Evolutionary conservation across 2,113 vertebrate species (phyloP).

Genomic region (Calidris pygmaea): DNA sequence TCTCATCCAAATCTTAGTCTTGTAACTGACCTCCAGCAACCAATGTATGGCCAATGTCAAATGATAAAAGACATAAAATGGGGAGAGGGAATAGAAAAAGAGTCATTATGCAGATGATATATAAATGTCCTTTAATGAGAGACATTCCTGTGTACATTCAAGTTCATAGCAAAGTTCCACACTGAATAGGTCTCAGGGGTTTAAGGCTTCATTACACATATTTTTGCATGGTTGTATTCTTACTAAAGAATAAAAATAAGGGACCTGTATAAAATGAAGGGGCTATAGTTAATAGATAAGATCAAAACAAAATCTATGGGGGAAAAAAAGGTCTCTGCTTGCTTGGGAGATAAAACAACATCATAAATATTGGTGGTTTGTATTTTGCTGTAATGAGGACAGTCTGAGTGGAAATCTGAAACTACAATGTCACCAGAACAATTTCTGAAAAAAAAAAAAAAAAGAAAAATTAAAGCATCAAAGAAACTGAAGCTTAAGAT

Average conservation of each 20-base stretch:
- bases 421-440: neutral
- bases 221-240: neutral
- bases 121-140: constrained; percentile 24
- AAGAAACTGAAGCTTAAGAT: neutral
- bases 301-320: constrained; percentile 2
- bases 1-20: constrained; percentile 16
- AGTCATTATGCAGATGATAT: constrained; percentile 31
- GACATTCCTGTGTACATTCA: constrained; percentile 17
- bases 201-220: neutral
- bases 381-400: neutral
- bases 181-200: neutral
- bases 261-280: neutral
- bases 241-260: neutral
- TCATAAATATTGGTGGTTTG: neutral
- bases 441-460: neutral
- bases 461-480: neutral
- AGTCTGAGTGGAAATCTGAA: neutral
- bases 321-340: neutral
- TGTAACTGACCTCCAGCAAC: neutral
- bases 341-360: neutral
- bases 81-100: neutral
- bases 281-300: constrained; percentile 1
- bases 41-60: neutral
- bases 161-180: neutral
- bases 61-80: constrained; percentile 17